These are phyloP conservation scores for Euwallacea similis DNA, from an alignment of 1,140 invertebrate genomes.

Conservation along the genomic window DNA sequence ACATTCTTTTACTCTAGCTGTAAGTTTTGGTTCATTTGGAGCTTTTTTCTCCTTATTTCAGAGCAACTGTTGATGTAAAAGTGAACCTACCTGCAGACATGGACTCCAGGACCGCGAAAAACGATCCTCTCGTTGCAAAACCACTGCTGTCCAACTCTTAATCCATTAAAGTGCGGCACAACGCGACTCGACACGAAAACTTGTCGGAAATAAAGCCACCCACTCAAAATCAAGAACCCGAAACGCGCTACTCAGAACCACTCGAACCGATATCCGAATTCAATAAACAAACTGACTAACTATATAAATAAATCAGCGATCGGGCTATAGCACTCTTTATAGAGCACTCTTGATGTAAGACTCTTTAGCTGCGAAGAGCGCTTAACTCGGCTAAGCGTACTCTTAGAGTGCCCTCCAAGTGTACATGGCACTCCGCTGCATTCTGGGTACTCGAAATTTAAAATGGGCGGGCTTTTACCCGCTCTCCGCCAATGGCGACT, in stretches of 20 bases:
- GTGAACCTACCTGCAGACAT: slow-evolving; percentile 49
- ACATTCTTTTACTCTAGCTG: too few relatives aligned
- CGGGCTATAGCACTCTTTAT: slow-evolving; percentile 55
- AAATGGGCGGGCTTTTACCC: slow-evolving; percentile 40
- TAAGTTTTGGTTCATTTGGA: too few relatives aligned
- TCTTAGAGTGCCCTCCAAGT: slow-evolving; percentile 55
- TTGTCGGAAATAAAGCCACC: slow-evolving; percentile 38
- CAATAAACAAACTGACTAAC: slow-evolving; percentile 57
- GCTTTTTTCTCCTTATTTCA: too few relatives aligned
- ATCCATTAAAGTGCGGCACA: slow-evolving; percentile 37
- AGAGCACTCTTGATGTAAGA: slow-evolving; percentile 55
- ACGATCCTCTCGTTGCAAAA: slow-evolving; percentile 31
- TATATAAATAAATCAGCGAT: slow-evolving; percentile 57
- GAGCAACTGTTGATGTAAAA: too few relatives aligned
- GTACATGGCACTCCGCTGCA: slow-evolving; percentile 55
- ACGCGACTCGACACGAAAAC: slow-evolving; percentile 22
- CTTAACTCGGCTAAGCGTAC: slow-evolving; percentile 56
- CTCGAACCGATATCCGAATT: slow-evolving; percentile 54
- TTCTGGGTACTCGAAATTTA: slow-evolving; percentile 51
- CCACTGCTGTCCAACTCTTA: slow-evolving; percentile 22
- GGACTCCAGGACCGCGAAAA: slow-evolving; percentile 49
- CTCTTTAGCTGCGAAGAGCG: slow-evolving; percentile 55
- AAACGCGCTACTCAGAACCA: slow-evolving; percentile 41
- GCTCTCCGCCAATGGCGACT: slow-evolving; percentile 39
- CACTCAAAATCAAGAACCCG: slow-evolving; percentile 39